Conservation (phyloP, 2,888 invertebrate species). For the Phyllotreta cruciferae region DNA sequence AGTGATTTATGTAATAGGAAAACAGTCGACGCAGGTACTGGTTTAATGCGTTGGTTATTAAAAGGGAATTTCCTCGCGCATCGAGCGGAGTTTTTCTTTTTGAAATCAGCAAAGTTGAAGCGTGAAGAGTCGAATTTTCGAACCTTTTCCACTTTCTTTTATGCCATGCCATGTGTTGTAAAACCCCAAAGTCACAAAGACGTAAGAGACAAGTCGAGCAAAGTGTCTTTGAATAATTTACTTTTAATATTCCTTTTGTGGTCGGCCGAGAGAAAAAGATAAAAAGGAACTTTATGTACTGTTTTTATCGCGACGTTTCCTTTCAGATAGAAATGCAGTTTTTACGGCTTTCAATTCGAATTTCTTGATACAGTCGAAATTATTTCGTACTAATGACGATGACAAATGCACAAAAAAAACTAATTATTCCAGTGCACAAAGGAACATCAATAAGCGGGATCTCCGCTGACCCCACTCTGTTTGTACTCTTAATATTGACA, state of each 20-base stretch:
- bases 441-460: slow-evolving; percentile 22
- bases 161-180: slow-evolving; percentile 25
- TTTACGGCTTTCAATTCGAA: too few species aligned
- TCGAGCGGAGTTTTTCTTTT: neutral
- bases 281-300: slow-evolving; percentile 33
- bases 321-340: too few species aligned
- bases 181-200: slow-evolving; percentile 30
- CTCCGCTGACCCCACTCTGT: slow-evolving; percentile 20
- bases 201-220: slow-evolving; percentile 28
- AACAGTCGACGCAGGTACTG: too few species aligned
- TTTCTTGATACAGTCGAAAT: too few species aligned
- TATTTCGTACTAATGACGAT: neutral
- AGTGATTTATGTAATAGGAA: too few species aligned
- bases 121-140: slow-evolving; percentile 26
- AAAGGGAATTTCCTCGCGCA: too few species aligned
- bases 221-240: slow-evolving; percentile 38
- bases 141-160: slow-evolving; percentile 18
- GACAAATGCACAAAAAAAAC: slow-evolving; percentile 20
- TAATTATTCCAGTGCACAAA: slow-evolving; percentile 23
- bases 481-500: slow-evolving; percentile 27
- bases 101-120: slow-evolving; percentile 18
- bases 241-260: slow-evolving; percentile 40
- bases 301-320: neutral
- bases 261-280: slow-evolving; percentile 33
- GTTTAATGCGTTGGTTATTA: too few species aligned